These are phyloP conservation scores for Galbula dea DNA, from an alignment of 2,113 vertebrate species.

Conservation along the genomic window DNA sequence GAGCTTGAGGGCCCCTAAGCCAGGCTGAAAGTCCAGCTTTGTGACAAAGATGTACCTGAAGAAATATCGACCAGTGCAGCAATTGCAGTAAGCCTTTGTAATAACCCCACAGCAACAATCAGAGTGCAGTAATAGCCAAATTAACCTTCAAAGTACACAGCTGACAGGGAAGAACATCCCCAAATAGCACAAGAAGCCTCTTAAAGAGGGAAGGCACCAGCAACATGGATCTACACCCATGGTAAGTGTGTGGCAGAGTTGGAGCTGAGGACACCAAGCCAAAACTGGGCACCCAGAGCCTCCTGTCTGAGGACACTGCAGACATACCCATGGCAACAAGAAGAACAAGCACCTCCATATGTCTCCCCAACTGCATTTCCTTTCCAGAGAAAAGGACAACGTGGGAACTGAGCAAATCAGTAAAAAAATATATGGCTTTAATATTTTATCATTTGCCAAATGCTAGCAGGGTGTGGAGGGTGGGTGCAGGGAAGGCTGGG, in stretches of 20 bases:
- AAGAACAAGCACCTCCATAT: conserved; percentile 61
- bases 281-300: neutral
- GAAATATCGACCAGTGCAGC: neutral
- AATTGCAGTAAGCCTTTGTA: neutral
- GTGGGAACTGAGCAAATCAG: neutral
- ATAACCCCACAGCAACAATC: neutral
- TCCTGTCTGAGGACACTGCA: neutral
- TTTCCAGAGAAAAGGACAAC: conserved; percentile 54
- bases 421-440: neutral
- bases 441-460: conserved; percentile 40
- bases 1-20: neutral
- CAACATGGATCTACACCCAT: neutral
- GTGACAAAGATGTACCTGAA: neutral
- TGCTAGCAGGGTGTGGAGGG: neutral
- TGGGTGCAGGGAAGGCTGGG: neutral
- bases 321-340: conserved; percentile 54
- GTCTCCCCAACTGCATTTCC: conserved; percentile 22
- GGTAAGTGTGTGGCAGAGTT: neutral
- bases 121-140: neutral
- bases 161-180: neutral
- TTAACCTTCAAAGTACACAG: neutral
- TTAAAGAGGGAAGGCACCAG: neutral
- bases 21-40: neutral
- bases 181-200: neutral
- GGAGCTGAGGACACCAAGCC: neutral